These are phyloP conservation scores for Rallus limicola DNA, from an alignment of 2,113 vertebrate species.

Conservation along the genomic window DNA sequence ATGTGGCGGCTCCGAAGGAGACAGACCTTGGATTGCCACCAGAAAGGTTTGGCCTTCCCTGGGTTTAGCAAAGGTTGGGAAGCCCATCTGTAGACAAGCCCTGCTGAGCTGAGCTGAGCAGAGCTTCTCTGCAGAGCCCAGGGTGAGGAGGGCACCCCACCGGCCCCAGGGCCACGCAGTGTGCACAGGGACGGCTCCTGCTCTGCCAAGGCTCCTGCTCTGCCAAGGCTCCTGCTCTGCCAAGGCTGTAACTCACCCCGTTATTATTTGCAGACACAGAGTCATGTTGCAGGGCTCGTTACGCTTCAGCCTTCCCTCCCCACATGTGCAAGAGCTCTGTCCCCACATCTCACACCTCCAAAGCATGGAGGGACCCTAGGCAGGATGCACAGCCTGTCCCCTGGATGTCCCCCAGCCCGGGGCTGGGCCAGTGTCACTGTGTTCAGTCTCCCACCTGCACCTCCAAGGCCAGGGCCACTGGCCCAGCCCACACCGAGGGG, in stretches of 20 bases:
- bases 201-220: neutral
- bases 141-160: neutral
- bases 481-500: neutral
- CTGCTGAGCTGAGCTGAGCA: neutral
- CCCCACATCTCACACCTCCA: accelerated
- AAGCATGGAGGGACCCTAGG: neutral
- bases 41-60: conserved; percentile 11
- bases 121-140: neutral
- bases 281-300: neutral
- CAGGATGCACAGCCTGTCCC: accelerated
- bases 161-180: neutral
- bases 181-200: neutral
- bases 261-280: conserved; percentile 54
- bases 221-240: neutral
- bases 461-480: neutral
- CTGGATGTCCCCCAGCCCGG: accelerated
- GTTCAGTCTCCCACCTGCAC: accelerated
- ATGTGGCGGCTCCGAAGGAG: conserved; percentile 33
- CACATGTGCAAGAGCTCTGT: neutral
- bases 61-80: conserved; percentile 33
- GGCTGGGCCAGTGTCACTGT: accelerated
- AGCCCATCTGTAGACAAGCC: neutral
- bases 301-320: neutral
- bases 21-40: conserved; percentile 18
- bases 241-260: conserved; percentile 3